These are phyloP conservation scores for Antedon mediterranea DNA, from an alignment of 53 echinoderm and acorn worm species.

Conservation along the genomic window DNA sequence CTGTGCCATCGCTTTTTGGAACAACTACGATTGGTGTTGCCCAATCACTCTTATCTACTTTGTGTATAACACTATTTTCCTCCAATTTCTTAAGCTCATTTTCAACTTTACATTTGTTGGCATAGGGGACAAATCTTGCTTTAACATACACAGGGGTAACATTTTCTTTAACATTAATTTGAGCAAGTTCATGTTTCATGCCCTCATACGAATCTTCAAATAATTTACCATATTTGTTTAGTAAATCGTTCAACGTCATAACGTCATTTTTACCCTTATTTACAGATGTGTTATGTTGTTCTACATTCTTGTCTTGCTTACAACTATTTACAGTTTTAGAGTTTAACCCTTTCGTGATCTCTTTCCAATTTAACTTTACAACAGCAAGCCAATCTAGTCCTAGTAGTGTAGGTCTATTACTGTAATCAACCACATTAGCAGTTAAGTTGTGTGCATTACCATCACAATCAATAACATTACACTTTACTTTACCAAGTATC, in stretches of 20 bases:
- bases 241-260: neutral
- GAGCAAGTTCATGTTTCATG: slow-evolving; percentile 13
- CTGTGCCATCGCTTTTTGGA: slow-evolving; percentile 29
- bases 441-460: neutral
- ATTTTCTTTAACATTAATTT: slow-evolving; percentile 18
- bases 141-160: neutral
- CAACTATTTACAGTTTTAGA: neutral
- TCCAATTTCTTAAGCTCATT: slow-evolving; percentile 16
- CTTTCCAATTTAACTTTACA: slow-evolving; percentile 28
- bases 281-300: neutral
- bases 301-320: neutral
- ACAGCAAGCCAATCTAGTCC: slow-evolving; percentile 34
- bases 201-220: slow-evolving; percentile 35
- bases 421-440: slow-evolving; percentile 10
- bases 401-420: slow-evolving; percentile 16
- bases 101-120: slow-evolving; percentile 26
- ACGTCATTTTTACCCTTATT: neutral
- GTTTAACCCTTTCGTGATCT: slow-evolving; percentile 6
- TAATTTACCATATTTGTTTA: slow-evolving; percentile 3
- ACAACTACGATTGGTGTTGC: slow-evolving; percentile 35
- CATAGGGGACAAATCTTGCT: slow-evolving; percentile 29
- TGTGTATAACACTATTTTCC: slow-evolving; percentile 10
- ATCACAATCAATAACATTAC: neutral
- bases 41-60: slow-evolving; percentile 24
- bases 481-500: neutral